A percentile compares a stretch with the other conserved stretches of the same genome.
These are phyloP conservation scores for Sarcophaga rosellei DNA, from an alignment of 2,888 invertebrate species.

Conservation along the genomic window DNA sequence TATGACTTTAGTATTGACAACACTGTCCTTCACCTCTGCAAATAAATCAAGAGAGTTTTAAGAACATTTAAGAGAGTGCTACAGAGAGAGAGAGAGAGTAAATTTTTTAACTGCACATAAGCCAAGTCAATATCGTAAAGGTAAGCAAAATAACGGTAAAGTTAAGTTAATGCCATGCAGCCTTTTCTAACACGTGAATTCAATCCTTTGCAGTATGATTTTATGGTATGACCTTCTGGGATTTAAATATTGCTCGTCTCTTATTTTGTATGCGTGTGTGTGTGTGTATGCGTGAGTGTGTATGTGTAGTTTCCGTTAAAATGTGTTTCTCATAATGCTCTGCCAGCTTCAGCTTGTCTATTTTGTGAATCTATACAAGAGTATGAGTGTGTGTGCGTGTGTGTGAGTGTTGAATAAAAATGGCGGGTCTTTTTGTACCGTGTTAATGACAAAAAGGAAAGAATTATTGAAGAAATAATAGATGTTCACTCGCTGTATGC, in stretches of 20 bases:
- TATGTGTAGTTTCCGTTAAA: constrained; percentile 3
- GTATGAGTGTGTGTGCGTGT: no score
- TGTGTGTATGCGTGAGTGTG: not conserved
- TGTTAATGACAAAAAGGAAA: constrained; percentile 30
- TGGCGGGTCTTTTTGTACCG: constrained; percentile 57
- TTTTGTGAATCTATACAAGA: no score
- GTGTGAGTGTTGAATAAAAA: constrained; percentile 38
- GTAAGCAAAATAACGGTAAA: not conserved
- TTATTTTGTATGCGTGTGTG: not conserved
- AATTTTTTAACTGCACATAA: constrained; percentile 3
- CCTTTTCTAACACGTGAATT: constrained; percentile 58
- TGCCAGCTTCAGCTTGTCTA: not conserved
- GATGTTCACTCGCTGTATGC: not conserved
- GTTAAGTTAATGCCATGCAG: not conserved
- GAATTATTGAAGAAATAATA: not conserved
- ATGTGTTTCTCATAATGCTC: not conserved
- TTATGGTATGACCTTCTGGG: constrained; percentile 58
- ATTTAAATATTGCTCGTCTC: constrained; percentile 45
- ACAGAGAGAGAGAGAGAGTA: constrained; percentile 6
- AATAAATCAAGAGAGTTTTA: no score
- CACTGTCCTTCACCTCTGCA: no score
- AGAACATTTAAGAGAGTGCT: not conserved
- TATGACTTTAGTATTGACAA: no score
- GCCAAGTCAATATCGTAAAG: constrained; percentile 32
- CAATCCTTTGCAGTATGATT: constrained; percentile 47